phyloP scores from a whole-genome alignment of 2,113 vertebrate genomes.

The Neotragus moschatus region DNA sequence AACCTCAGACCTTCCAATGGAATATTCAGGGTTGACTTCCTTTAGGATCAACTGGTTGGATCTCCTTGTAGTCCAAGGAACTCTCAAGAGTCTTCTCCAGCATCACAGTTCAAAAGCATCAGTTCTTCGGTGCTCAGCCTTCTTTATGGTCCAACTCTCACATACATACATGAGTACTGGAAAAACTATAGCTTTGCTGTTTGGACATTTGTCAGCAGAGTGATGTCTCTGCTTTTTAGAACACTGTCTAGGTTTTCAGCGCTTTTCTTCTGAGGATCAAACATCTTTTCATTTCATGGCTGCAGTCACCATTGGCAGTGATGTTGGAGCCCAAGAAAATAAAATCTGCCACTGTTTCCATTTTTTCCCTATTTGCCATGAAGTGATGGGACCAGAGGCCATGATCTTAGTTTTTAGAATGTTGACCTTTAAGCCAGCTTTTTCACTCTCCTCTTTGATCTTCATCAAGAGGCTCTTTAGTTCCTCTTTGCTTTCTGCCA shows the following conservation, averaged over 20 bases:
- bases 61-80: neutral
- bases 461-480: neutral
- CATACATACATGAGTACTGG: neutral
- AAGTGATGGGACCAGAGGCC: neutral
- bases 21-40: neutral
- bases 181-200: neutral
- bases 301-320: neutral
- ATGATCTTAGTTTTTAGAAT: neutral
- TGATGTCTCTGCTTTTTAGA: neutral
- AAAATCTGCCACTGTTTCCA: neutral
- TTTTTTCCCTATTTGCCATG: neutral
- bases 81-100: neutral
- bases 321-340: neutral
- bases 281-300: neutral
- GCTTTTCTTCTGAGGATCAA: neutral
- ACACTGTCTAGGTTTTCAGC: neutral
- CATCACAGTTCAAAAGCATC: neutral
- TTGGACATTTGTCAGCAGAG: neutral
- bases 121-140: neutral
- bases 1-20: neutral
- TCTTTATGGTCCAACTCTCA: neutral
- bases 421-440: neutral
- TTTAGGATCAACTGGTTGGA: neutral
- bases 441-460: neutral
- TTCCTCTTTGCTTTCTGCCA: neutral